Conservation (phyloP, 35 echinoderm and acorn worm genomes). For the Lytechinus variegatus region DNA sequence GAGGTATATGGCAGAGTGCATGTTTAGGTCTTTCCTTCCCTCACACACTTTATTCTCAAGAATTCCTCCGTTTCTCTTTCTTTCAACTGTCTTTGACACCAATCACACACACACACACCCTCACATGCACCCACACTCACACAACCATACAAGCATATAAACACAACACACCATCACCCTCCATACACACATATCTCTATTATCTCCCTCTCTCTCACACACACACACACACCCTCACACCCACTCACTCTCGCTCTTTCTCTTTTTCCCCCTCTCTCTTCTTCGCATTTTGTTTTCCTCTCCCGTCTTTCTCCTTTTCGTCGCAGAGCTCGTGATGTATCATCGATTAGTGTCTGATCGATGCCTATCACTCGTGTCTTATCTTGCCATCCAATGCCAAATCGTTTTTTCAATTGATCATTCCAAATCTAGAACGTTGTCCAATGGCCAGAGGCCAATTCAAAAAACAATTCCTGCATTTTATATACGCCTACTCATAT, state of each 20-base stretch:
- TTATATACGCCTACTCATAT: too few relatives aligned
- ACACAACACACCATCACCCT: background rate
- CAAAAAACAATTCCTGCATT: background rate
- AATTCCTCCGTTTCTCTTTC: background rate
- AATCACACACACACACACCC: too few relatives aligned
- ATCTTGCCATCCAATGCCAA: slow-evolving; percentile 9
- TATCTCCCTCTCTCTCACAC: background rate
- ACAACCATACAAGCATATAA: background rate
- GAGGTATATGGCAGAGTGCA: too few relatives aligned
- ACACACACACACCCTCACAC: background rate
- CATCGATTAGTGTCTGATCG: background rate
- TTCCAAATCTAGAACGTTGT: background rate
- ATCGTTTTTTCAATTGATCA: slow-evolving; percentile 13
- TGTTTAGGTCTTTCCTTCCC: too few relatives aligned
- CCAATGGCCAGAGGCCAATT: background rate
- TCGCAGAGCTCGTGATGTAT: background rate
- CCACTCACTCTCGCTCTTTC: background rate
- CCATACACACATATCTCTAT: background rate
- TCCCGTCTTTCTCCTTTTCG: background rate
- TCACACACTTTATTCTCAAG: too few relatives aligned
- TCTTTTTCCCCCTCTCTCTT: background rate
- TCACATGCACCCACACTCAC: too few relatives aligned
- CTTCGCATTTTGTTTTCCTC: background rate
- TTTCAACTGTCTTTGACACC: background rate
- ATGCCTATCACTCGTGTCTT: background rate